Base-by-base conservation (phyloP, 1,140 invertebrate species). In the Atta cephalotes region DNA sequence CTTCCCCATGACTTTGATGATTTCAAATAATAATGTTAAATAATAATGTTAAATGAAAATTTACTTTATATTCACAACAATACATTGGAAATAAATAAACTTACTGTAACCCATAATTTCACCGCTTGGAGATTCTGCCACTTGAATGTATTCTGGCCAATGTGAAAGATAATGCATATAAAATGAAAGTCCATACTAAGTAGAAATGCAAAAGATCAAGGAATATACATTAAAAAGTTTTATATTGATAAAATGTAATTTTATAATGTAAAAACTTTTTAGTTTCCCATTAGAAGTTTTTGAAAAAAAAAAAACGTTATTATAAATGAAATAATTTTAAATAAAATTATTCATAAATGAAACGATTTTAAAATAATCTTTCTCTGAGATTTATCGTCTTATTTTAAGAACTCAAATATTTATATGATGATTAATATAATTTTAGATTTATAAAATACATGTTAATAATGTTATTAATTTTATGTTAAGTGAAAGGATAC, bases 71-170 rank as follows among this genome's bases (percentile, higher is more conserved):
- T 21, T 56, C 14, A 6, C 16, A 85, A 45, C 21, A 66, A 82
- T 0, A 39, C 35, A 12, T 3, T 51, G 3, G 2, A 21, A 89
- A 49, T 72, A 87, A 21, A 35, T 87, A 68, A 89, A 97, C 97
- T 97, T 97, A 99, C 98, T 99, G 93, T 99, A 99, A 88, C 99
- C 99, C 98, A 99, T 99, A 63, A 99, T 98, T 96, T 99, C 97
- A 5, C 98, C 99, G 95, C 97, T 98, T 18, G 98, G 98, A 58
- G 98, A 98, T 96, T 99, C 98, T 25, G 98, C 98, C 45, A 99
- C 97, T 96, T 99, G 98, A 95, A 99, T 99, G 95, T 99, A 99
- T 95, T 99, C 99, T n/a, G 99, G 99, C 99, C 99, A 99, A 94
- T 99, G 98, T 7, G 98, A 98, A 91, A 99, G 95, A 95, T 99